These are phyloP conservation scores for Vultur gryphus DNA, from an alignment of 2,797 vertebrate genomes.

Conservation along the genomic window DNA sequence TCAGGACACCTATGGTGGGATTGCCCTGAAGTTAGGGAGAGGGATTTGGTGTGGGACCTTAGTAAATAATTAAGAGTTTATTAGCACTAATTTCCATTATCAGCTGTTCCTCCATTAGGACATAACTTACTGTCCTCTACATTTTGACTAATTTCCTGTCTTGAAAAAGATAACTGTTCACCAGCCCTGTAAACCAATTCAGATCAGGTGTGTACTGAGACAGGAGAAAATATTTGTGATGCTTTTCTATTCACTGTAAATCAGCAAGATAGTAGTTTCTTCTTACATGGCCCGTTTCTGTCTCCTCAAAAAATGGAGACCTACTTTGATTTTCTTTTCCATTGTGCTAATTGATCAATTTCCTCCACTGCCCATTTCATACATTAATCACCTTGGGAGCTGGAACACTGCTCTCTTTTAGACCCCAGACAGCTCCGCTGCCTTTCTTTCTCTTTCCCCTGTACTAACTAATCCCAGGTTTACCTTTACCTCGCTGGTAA, in stretches of 20 bases:
- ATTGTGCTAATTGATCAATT: background rate
- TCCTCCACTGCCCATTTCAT: background rate
- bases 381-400: background rate
- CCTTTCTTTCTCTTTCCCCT: background rate
- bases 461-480: background rate
- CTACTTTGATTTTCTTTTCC: background rate
- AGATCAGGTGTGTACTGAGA: background rate
- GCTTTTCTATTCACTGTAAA: background rate
- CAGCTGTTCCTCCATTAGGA: background rate
- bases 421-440: background rate
- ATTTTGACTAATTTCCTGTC: background rate
- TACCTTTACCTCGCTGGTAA: background rate
- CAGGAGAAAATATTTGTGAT: background rate
- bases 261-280: background rate
- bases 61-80: background rate
- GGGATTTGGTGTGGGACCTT: background rate
- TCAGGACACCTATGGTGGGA: background rate
- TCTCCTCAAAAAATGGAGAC: background rate
- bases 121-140: background rate
- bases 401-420: background rate
- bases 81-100: background rate
- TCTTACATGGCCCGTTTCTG: background rate
- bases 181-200: background rate
- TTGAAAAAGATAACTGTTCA: background rate
- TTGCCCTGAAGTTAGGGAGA: background rate